phyloP scores from a whole-genome alignment of 2,113 vertebrate species.

The Xiphophorus maculatus region DNA sequence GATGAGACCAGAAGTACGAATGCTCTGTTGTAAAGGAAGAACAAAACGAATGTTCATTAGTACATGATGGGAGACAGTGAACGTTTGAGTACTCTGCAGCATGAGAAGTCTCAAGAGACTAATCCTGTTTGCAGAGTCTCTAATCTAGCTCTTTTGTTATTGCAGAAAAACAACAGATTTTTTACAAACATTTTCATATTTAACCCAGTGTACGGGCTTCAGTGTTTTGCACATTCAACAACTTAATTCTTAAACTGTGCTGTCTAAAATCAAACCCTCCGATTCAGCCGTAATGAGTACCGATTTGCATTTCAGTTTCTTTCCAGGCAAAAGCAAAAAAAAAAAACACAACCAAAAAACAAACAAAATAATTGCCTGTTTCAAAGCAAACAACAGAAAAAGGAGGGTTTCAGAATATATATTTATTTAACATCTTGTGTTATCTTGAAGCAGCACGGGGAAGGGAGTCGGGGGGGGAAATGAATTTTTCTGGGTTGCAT shows the following conservation, averaged over 20 bases:
- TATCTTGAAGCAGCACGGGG: constrained; percentile 12
- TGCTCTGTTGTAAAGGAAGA: constrained; percentile 79
- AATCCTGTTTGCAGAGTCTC: background rate
- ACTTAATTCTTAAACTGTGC: background rate
- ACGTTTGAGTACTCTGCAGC: background rate
- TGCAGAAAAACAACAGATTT: background rate
- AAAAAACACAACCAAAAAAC: background rate
- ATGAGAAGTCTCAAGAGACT: background rate
- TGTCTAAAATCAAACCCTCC: background rate
- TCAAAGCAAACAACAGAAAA: constrained; percentile 27
- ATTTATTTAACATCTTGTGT: background rate
- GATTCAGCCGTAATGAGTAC: background rate
- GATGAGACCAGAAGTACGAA: constrained; percentile 90
- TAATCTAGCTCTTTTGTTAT: background rate
- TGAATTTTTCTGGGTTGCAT: constrained; percentile 36
- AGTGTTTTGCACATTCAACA: background rate
- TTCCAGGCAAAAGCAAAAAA: constrained; percentile 3
- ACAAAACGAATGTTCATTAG: constrained; percentile 10
- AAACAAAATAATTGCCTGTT: background rate
- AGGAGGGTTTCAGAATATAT: background rate
- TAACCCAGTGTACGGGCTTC: background rate
- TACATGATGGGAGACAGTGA: constrained; percentile 2
- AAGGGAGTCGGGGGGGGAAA: background rate
- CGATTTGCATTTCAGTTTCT: background rate
- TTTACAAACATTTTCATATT: background rate